Conservation (phyloP, 2,113 vertebrate species). For the Cheilinus undulatus region DNA sequence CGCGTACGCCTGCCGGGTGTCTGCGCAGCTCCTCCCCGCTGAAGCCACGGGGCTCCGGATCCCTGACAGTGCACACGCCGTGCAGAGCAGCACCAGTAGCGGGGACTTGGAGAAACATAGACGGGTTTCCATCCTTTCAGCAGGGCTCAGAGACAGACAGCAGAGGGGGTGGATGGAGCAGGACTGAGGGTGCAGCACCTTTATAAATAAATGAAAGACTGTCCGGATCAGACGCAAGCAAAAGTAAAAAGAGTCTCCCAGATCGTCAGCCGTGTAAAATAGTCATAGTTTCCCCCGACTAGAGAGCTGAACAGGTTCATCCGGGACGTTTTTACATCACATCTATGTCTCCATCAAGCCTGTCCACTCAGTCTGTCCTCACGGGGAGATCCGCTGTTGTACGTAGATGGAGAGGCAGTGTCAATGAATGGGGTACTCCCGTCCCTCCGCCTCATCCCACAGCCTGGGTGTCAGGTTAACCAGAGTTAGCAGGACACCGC, state of each 20-base stretch:
- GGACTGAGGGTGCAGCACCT: slow-evolving; percentile 18
- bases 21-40: slow-evolving; percentile 86
- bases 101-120: slow-evolving; percentile 26
- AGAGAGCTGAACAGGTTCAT: slow-evolving; percentile 19
- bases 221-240: slow-evolving; percentile 17
- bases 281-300: slow-evolving; percentile 33
- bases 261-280: slow-evolving; percentile 43
- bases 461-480: neutral
- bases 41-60: slow-evolving; percentile 70
- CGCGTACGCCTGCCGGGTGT: slow-evolving; percentile 88
- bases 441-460: slow-evolving; percentile 51
- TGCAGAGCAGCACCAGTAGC: slow-evolving; percentile 65
- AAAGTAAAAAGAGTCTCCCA: slow-evolving; percentile 51
- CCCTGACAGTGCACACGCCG: slow-evolving; percentile 54
- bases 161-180: slow-evolving; percentile 6
- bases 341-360: slow-evolving; percentile 46
- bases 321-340: slow-evolving; percentile 33
- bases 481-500: neutral
- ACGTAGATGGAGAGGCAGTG: slow-evolving; percentile 14
- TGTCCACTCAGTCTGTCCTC: slow-evolving; percentile 41
- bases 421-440: slow-evolving; percentile 57
- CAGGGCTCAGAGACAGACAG: slow-evolving; percentile 3
- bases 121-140: slow-evolving; percentile 56
- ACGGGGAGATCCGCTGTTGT: slow-evolving; percentile 36
- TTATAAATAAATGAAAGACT: slow-evolving; percentile 23